Evolutionary conservation across 2,113 vertebrate species (phyloP), one percentile per base, ranked within the genome.

Genomic region (Piliocolobus tephrosceles): DNA sequence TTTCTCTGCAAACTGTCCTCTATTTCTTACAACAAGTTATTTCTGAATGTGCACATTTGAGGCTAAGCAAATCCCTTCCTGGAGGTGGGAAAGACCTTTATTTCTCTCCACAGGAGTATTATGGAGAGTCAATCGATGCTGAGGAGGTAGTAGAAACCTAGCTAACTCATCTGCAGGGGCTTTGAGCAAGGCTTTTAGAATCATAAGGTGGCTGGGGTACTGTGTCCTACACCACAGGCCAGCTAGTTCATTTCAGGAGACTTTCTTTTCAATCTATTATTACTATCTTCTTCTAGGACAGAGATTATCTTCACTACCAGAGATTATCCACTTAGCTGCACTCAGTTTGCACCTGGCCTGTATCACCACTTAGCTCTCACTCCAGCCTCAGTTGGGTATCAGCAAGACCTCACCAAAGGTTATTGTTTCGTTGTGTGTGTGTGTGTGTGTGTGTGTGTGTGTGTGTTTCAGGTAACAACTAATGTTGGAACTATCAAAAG

Each of bases 391-490:
- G 50, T 22, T 58, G 30, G 2, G 14, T 52, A 30, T 16, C 75
- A 75, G n/a, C 45, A 66, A 58, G 30, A 32, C 35, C 8, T 4
- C 13, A 80, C 1, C 35, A 16, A 76, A 88, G 20, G 22, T 75
- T 57, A 25, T 38, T 9, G 10, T 82, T 68, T 38, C 8, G 11
- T 52, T 55, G 78, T 55, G 11, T 30, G 78, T 32, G 12, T 43
- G 57, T 70, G 35, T 20, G 66, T 70, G 18, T 55, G 73, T 70
- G 8, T 70, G 68, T 70, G n/a, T 7, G 96, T 0, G 0, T 96
- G 78, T 98, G 68, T 95, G 16, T 91, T 12, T 38, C 84, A 91
- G 52, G 64, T 73, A 72, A 87, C 16, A 55, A 87, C 27, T 64
- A 73, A n/a, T 43, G 66, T 57, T 81, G 22, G 7, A 87, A 73